Percentiles rank a stretch among this genome's conserved stretches.
Conservation (phyloP, 2,113 vertebrate species). For the Lichenostomus cassidix region DNA sequence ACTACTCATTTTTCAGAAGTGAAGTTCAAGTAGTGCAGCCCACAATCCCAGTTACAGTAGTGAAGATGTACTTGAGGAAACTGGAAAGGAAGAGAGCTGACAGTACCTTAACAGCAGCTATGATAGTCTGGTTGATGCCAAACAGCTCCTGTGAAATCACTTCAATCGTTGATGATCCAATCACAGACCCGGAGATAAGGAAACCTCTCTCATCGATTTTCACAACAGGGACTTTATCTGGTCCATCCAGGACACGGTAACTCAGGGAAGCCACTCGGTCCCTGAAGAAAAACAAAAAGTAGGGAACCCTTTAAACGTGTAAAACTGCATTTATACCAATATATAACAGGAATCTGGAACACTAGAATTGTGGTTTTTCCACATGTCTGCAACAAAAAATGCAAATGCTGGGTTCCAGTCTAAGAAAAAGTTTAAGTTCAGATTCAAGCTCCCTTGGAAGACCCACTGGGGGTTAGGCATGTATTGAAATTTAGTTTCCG, state of each 20-base stretch:
- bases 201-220: slow-evolving; percentile 85
- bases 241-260: slow-evolving; percentile 82
- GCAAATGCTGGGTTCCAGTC: neutral
- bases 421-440: neutral
- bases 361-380: neutral
- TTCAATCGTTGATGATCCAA: slow-evolving; percentile 83
- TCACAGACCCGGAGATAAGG: slow-evolving; percentile 81
- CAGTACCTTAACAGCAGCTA: slow-evolving; percentile 75
- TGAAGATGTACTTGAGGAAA: neutral
- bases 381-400: neutral
- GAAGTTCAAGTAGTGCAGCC: neutral
- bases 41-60: neutral
- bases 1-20: neutral
- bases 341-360: neutral
- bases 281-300: slow-evolving; percentile 56
- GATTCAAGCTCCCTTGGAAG: neutral
- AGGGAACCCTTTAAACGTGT: neutral
- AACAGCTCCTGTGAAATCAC: slow-evolving; percentile 86
- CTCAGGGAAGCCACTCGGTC: slow-evolving; percentile 81
- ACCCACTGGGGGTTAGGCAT: neutral
- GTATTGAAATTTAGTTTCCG: neutral
- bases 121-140: slow-evolving; percentile 77
- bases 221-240: slow-evolving; percentile 79
- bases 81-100: neutral
- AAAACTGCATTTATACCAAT: neutral